Percentiles rank a stretch among this genome's conserved stretches.
phyloP scores from a whole-genome alignment of 2,888 invertebrate species.

The Deilephila elpenor region DNA sequence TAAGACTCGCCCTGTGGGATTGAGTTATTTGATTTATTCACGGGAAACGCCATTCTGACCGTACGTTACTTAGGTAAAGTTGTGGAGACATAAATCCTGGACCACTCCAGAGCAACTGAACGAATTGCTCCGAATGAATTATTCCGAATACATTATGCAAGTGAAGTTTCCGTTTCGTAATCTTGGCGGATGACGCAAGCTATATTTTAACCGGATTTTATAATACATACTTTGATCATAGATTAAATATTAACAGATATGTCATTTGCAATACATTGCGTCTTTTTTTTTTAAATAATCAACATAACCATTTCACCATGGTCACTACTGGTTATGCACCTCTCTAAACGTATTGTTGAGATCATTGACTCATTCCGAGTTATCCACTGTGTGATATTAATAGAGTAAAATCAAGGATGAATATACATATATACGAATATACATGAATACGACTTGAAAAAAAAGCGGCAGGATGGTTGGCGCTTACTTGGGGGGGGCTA shows the following conservation, averaged over 20 bases:
- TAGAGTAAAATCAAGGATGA: no score
- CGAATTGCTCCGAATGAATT: conserved; percentile 67
- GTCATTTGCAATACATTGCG: no score
- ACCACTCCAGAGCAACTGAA: conserved; percentile 62
- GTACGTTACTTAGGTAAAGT: conserved; percentile 70
- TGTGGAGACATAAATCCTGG: conserved; percentile 70
- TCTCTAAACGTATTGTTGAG: no score
- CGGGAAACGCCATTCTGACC: conserved; percentile 54
- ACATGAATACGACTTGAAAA: no score
- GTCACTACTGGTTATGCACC: no score
- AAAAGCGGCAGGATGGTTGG: no score
- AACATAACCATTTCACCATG: no score
- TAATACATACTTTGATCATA: not conserved
- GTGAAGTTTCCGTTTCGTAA: conserved; percentile 52
- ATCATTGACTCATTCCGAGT: no score
- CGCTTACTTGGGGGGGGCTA: no score
- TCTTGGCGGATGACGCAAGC: conserved; percentile 41
- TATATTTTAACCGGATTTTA: conserved; percentile 45
- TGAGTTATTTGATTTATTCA: conserved; percentile 67
- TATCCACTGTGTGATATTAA: no score
- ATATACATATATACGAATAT: no score
- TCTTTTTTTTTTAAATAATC: no score
- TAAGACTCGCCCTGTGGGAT: conserved; percentile 34
- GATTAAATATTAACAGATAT: not conserved
- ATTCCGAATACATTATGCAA: conserved; percentile 62